Percentiles rank a stretch among this genome's conserved stretches.
phyloP scores from a whole-genome alignment of 2,113 vertebrate species.

The Onychorhynchus coronatus region DNA sequence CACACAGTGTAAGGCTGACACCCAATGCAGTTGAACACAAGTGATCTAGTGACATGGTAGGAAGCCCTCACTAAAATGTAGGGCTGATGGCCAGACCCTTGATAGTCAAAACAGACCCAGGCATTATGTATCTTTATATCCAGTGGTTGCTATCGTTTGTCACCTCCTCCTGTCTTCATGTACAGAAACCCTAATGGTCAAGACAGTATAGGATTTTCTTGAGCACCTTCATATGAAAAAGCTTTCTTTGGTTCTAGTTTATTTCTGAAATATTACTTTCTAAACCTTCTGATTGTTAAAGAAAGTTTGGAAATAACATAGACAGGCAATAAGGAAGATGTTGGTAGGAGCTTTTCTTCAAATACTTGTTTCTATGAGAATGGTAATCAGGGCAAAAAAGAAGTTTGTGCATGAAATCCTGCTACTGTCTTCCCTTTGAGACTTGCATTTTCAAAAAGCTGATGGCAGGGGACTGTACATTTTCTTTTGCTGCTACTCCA shows the following conservation, averaged over 20 bases:
- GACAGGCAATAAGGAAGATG: background rate
- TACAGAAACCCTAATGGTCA: background rate
- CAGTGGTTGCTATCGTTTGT: accelerated
- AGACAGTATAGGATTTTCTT: background rate
- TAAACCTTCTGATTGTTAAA: background rate
- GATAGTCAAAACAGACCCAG: background rate
- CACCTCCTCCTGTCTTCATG: background rate
- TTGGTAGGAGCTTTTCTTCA: background rate
- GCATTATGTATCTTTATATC: background rate
- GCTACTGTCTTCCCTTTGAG: background rate
- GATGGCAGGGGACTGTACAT: background rate
- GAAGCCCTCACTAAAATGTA: background rate
- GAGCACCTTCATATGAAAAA: background rate
- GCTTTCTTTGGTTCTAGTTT: background rate
- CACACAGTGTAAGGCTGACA: accelerated
- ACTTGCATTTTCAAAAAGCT: constrained; percentile 4
- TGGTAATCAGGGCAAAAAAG: background rate
- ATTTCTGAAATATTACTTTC: background rate
- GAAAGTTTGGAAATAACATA: background rate
- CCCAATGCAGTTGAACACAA: background rate
- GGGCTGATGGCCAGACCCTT: background rate
- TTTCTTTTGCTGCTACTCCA: constrained; percentile 3
- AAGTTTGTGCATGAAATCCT: background rate
- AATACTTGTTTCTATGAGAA: background rate
- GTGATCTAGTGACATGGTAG: background rate